Conservation (phyloP, 1,140 invertebrate species). For the Galleria mellonella region DNA sequence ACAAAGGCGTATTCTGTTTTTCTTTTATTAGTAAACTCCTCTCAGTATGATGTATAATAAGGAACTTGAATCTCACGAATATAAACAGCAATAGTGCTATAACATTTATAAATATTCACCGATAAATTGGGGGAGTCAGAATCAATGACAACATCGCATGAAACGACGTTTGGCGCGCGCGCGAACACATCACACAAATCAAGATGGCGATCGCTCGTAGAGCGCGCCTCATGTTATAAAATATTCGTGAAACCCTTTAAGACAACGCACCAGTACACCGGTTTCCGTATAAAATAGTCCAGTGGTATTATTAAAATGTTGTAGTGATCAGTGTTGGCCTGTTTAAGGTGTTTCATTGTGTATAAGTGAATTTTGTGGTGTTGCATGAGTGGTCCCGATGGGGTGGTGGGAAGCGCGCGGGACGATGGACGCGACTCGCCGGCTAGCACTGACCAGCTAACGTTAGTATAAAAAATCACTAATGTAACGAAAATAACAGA, state of each 20-base stretch:
- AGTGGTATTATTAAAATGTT: constrained; percentile 43
- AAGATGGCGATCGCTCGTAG: constrained; percentile 51
- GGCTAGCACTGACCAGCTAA: constrained; percentile 66
- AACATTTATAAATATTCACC: constrained; percentile 3
- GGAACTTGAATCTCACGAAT: no score
- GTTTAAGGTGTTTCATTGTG: constrained; percentile 35
- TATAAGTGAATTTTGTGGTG: constrained; percentile 40
- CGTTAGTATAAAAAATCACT: constrained; percentile 37
- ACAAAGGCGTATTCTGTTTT: no score
- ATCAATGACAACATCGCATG: constrained; percentile 26
- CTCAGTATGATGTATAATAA: no score
- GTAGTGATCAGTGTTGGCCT: constrained; percentile 38
- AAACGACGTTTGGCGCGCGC: constrained; percentile 56
- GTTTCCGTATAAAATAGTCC: constrained; percentile 15
- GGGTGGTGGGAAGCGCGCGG: constrained; percentile 42
- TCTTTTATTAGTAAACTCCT: no score
- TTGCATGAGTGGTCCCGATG: constrained; percentile 66
- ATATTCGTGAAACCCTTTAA: constrained; percentile 17
- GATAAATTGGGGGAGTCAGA: constrained; percentile 5
- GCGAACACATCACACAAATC: constrained; percentile 54
- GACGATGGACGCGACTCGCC: constrained; percentile 61
- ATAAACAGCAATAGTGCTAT: no score
- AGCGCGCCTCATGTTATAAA: constrained; percentile 46
- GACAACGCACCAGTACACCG: constrained; percentile 12
- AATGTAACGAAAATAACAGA: no score